Evolutionary conservation across 2,113 vertebrate species (phyloP), one percentile per base, ranked within the genome.

Genomic region (Brachyhypopomus gauderio): DNA sequence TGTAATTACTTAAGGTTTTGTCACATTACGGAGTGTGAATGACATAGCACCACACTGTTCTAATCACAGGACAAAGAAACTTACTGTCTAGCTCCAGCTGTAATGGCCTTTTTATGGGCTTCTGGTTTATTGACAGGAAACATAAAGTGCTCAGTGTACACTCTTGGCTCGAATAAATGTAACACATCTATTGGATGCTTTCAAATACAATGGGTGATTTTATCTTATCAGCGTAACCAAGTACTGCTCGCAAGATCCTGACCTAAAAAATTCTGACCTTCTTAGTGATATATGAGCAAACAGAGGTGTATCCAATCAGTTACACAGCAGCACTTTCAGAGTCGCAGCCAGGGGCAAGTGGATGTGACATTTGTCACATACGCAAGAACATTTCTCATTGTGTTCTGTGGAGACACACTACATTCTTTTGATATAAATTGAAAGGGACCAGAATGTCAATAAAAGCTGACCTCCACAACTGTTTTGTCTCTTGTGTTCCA

Each of bases 381-480:
- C 19, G 30, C 25, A 45, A 52, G 80, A 25, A 20, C 74, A 74
- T 72, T 64, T 74, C 66, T 80, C 70, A 38, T 76, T 64, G 9
- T 52, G 45, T 52, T 52, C 45, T 52, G 45, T 52, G 6, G 78
- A 81, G 41, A 84, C 64, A 72, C 71, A 12, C 64, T 12, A 36
- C 45, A 77, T 81, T 84, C 81, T 75, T 79, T 71, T 64, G 80
- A 77, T 81, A 78, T 74, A 48, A 75, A 38, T 20, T 60, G 80
- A 78, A 64, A 79, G 71, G 36, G 71, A 62, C 74, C 67, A 74
- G 78, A 64, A 72, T 58, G 79, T 85, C 86, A 87, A 88, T 85
- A 87, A 87, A 78, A 75, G 20, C 75, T 80, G 83, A 87, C 78
- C 88, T 86, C 86, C 86, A 83, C 71, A 34, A 81, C 79, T 82